Evolutionary conservation across 2,797 vertebrate species (phyloP).

Genomic region (Lepus townsendii): DNA sequence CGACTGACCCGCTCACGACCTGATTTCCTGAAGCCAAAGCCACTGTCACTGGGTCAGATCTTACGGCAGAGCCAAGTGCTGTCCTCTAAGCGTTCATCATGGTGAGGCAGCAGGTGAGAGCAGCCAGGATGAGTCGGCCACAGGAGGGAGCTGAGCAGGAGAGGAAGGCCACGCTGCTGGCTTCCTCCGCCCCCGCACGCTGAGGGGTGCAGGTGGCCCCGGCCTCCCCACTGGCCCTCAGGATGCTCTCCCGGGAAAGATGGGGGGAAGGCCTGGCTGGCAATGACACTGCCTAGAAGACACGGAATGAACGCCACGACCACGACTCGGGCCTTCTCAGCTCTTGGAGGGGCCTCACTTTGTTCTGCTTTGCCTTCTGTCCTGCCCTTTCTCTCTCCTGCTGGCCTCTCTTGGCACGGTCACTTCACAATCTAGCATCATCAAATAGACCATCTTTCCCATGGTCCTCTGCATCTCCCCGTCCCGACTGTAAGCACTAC

Average conservation of each 20-base stretch:
- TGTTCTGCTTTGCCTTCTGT: not conserved
- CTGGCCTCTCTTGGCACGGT: rapidly evolving
- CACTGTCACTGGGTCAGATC: rapidly evolving
- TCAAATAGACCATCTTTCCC: not conserved
- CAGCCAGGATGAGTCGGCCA: not conserved
- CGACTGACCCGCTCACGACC: not conserved
- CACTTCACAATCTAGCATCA: not conserved
- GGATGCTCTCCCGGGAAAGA: not conserved
- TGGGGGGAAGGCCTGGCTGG: not conserved
- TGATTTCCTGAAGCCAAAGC: not conserved
- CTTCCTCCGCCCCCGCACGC: too few species aligned
- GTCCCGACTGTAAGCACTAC: not conserved
- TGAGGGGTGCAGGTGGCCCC: rapidly evolving
- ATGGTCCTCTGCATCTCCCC: not conserved
- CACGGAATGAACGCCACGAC: rapidly evolving
- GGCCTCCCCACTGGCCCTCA: rapidly evolving
- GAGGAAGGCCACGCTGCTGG: too few species aligned
- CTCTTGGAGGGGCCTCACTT: rapidly evolving
- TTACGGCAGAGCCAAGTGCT: rapidly evolving
- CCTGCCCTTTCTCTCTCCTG: not conserved
- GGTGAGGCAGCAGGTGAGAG: not conserved
- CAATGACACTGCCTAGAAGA: not conserved
- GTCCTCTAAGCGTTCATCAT: not conserved
- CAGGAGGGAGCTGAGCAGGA: not conserved
- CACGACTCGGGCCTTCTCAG: rapidly evolving